Conservation (phyloP, 1,140 invertebrate genomes). For the Bemisia tabaci region DNA sequence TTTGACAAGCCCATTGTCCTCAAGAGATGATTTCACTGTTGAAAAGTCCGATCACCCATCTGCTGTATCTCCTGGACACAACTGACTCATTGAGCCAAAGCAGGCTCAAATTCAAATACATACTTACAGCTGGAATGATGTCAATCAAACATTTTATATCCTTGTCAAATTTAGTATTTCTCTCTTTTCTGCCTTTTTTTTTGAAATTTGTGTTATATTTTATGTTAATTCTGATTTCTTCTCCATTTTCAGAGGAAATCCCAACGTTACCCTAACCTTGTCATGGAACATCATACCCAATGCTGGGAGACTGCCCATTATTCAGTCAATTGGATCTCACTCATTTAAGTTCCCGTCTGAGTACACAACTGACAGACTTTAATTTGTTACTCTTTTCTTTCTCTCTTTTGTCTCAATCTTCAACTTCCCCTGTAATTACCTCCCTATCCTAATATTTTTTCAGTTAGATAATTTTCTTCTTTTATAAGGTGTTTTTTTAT, state of each 20-base stretch:
- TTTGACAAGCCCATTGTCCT: too few species aligned
- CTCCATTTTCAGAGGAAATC: slow-evolving; percentile 62
- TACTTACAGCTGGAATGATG: too few species aligned
- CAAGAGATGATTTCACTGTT: too few species aligned
- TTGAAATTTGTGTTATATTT: too few species aligned
- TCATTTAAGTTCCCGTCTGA: slow-evolving; percentile 78
- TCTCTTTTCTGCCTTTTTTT: too few species aligned
- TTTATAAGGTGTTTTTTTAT: neutral
- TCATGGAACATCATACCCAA: slow-evolving; percentile 99
- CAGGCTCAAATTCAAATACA: too few species aligned
- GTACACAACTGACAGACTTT: slow-evolving; percentile 65
- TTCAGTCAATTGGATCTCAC: slow-evolving; percentile 67
- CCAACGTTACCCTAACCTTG: slow-evolving; percentile 83
- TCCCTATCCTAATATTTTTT: neutral
- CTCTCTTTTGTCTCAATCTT: neutral
- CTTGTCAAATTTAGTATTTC: too few species aligned
- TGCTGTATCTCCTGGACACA: too few species aligned
- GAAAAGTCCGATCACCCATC: too few species aligned
- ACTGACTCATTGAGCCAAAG: too few species aligned
- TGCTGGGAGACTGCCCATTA: slow-evolving; percentile 81
- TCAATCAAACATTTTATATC: too few species aligned
- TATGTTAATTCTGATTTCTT: too few species aligned
- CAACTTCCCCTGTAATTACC: neutral
- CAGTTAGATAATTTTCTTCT: neutral
- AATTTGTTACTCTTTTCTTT: slow-evolving; percentile 19